Evolutionary conservation across 2,888 invertebrate genomes (phyloP).

Genomic region (Entomobrya multifasciata): DNA sequence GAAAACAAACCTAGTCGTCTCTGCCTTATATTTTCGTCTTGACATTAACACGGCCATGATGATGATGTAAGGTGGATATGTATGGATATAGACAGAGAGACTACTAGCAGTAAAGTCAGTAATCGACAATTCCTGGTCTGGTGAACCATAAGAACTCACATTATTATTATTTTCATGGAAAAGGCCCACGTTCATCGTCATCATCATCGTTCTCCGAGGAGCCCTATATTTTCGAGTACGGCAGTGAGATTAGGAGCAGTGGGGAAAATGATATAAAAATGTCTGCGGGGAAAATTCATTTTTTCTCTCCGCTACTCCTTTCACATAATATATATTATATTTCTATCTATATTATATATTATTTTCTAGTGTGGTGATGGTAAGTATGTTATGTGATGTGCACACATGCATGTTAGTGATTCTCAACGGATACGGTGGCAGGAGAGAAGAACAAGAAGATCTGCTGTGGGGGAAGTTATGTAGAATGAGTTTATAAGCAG

Average conservation of each 20-base stretch:
- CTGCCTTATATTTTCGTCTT: background rate
- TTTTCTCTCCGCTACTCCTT: constrained; percentile 21
- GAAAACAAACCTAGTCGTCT: background rate
- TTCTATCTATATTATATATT: background rate
- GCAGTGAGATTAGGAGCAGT: constrained; percentile 56
- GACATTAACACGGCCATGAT: background rate
- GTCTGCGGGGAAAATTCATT: constrained; percentile 64
- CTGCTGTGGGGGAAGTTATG: constrained; percentile 33
- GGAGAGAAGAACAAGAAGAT: background rate
- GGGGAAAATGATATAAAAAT: constrained; percentile 64
- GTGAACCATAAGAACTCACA: background rate
- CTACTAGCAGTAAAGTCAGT: background rate
- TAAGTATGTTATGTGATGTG: constrained; percentile 12
- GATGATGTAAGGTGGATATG: background rate
- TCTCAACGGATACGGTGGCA: constrained; percentile 45
- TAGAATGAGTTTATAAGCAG: constrained; percentile 12
- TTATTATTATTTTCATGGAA: constrained; percentile 20
- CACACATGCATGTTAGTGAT: constrained; percentile 56
- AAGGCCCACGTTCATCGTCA: constrained; percentile 15
- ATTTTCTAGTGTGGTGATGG: background rate
- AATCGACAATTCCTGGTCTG: background rate
- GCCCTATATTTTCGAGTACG: constrained; percentile 48
- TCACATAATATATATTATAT: background rate
- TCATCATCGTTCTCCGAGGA: constrained; percentile 25
- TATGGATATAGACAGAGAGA: background rate